phyloP scores from a whole-genome alignment of 1,140 invertebrate species.

The Cyclina sinensis region DNA sequence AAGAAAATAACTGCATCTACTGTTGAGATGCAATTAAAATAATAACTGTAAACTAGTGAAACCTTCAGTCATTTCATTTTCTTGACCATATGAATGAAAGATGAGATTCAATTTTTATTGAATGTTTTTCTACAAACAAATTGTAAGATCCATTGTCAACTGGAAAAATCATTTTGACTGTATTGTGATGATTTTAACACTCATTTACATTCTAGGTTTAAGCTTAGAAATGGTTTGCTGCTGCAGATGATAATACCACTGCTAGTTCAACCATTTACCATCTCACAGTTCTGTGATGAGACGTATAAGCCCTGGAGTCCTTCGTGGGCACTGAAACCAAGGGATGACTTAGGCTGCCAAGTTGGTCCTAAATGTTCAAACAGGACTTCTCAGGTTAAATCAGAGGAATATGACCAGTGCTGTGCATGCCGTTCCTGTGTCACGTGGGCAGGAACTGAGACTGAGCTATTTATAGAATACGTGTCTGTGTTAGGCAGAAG shows the following conservation, averaged over 20 bases:
- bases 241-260: background rate
- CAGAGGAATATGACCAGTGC: background rate
- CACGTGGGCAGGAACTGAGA: background rate
- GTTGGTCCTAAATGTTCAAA: background rate
- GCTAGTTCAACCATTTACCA: background rate
- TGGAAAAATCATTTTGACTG: too few species aligned
- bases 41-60: too few species aligned
- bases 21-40: too few species aligned
- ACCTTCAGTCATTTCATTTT: too few species aligned
- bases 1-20: too few species aligned
- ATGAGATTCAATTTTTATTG: too few species aligned
- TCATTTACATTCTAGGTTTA: too few species aligned
- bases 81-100: too few species aligned
- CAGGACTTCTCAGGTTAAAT: background rate
- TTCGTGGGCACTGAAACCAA: background rate
- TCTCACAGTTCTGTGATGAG: background rate
- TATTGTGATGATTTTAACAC: too few species aligned
- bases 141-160: too few species aligned
- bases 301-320: background rate
- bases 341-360: background rate
- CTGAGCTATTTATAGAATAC: slow-evolving; percentile 38
- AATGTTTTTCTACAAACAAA: too few species aligned
- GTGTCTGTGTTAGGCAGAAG: slow-evolving; percentile 12
- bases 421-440: slow-evolving; percentile 1
- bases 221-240: too few species aligned